Base-by-base conservation (phyloP, 2,113 vertebrate species). In the Trematomus loennbergii region DNA sequence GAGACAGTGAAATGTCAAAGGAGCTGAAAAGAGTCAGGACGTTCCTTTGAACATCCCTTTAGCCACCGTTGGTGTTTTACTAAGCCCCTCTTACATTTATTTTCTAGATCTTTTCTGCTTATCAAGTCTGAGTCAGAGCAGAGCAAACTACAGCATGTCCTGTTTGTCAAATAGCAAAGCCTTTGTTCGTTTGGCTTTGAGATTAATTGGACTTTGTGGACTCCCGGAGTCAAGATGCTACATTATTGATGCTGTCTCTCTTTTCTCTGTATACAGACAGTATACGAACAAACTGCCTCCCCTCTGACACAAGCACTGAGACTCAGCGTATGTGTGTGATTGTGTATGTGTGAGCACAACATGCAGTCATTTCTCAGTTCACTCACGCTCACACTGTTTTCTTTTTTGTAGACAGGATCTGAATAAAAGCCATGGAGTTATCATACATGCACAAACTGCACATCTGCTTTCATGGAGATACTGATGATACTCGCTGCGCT, bases 171-270 rank as follows among this genome's bases (percentile, higher is more conserved):
- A 93, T 89, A 91, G 91, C 87, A 55, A 85, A 88, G 82, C 85
- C 91, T 95, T 94, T 94, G 93, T 95, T 94, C 92, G 89, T 87
- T 82, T 82, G 89, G 88, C 91, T 93, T 93, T 94, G 91, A 95
- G 93, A 94, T 92, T 95, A 95, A 95, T 95, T 95, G 94, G 95
- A 91, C 92, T 94, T 93, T 93, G 90, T 94, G 93, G 92, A 94
- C 93, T 92, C 89, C 90, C 71, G 82, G 90, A 91, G 92, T 81
- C 80, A 88, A 89, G 88, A 93, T 86, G 79, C 85, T 95, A 88
- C 93, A 95, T 95, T 94, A 95, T 95, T 95, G 94, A 95, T 95
- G 93, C 85, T 79, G 90, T 87, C 89, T 92, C 80, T 88, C 77
- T 90, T 88, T 90, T 88, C 83, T 90, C 85, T 89, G 89, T 89